Conservation (phyloP, 2,888 invertebrate species). For the Dioctria linearis region DNA sequence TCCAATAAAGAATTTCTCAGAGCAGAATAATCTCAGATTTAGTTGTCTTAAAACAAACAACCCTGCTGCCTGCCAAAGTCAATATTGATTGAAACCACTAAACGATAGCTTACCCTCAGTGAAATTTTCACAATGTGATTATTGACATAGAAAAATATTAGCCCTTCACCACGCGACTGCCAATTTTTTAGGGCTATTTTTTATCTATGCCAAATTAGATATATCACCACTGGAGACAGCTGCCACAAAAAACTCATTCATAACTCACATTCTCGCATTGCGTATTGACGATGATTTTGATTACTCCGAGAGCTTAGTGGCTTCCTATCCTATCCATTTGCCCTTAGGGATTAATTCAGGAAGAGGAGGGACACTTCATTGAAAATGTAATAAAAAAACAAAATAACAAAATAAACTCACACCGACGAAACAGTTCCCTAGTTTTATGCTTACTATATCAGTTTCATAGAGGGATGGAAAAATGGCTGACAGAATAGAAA, state of each 20-base stretch:
- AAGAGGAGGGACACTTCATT: constrained; percentile 43
- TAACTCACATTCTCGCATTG: constrained; percentile 15
- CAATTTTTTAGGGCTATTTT: not conserved
- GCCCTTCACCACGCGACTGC: constrained; percentile 14
- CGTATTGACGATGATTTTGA: constrained; percentile 18
- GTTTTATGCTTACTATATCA: not conserved
- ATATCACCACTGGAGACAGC: constrained; percentile 34
- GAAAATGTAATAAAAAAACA: constrained; percentile 1
- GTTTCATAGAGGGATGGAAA: not conserved
- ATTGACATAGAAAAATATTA: constrained; percentile 15
- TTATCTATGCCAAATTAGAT: constrained; percentile 19
- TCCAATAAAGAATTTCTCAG: no score
- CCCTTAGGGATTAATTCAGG: constrained; percentile 53
- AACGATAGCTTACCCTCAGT: no score
- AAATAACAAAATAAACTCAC: not conserved
- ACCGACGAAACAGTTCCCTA: constrained; percentile 6
- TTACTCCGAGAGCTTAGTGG: constrained; percentile 28
- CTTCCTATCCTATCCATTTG: constrained; percentile 15
- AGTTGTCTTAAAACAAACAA: no score
- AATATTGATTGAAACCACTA: no score
- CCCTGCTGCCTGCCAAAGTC: no score
- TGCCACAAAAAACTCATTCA: constrained; percentile 23
- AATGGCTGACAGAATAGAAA: constrained; percentile 12
- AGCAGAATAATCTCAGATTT: no score
- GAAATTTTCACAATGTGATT: not conserved